Percentiles rank a stretch among this genome's conserved stretches.
phyloP scores from a whole-genome alignment of 2,888 invertebrate species.

The Lottia gigantea region DNA sequence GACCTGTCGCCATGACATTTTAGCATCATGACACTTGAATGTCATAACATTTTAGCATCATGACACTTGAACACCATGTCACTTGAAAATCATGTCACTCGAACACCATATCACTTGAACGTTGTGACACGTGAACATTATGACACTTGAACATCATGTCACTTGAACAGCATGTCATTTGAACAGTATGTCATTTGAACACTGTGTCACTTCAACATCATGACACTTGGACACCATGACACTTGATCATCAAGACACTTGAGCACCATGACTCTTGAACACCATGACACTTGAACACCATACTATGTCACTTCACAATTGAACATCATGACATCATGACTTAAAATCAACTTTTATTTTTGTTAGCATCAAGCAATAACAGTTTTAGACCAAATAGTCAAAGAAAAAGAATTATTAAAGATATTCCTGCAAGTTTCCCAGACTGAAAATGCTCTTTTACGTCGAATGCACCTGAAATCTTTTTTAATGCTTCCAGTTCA shows the following conservation, averaged over 20 bases:
- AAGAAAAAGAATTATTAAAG: conserved; percentile 91
- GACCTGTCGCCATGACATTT: too few relatives aligned
- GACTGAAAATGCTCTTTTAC: conserved; percentile 92
- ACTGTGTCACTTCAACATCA: too few relatives aligned
- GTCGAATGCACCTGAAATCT: conserved; percentile 96
- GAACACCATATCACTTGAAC: not conserved
- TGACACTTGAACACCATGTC: not conserved
- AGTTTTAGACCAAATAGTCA: conserved; percentile 88
- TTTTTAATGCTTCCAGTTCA: conserved; percentile 98
- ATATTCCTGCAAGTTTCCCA: conserved; percentile 96
- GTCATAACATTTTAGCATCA: not conserved
- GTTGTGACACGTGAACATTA: too few relatives aligned
- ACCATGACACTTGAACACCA: too few relatives aligned
- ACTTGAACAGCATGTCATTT: too few relatives aligned
- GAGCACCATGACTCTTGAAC: too few relatives aligned
- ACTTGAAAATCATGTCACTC: not conserved
- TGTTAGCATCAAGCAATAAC: conserved; percentile 85
- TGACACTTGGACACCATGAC: too few relatives aligned
- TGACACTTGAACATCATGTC: not conserved
- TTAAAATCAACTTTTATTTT: conserved; percentile 21
- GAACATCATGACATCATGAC: not conserved
- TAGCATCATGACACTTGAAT: not conserved
- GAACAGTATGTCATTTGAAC: too few relatives aligned
- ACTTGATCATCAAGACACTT: too few relatives aligned
- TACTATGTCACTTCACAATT: too few relatives aligned